Evolutionary conservation across 2,113 vertebrate genomes (phyloP), one percentile per base, ranked within the genome.

Genomic region (Ophthalmotilapia sp.): DNA sequence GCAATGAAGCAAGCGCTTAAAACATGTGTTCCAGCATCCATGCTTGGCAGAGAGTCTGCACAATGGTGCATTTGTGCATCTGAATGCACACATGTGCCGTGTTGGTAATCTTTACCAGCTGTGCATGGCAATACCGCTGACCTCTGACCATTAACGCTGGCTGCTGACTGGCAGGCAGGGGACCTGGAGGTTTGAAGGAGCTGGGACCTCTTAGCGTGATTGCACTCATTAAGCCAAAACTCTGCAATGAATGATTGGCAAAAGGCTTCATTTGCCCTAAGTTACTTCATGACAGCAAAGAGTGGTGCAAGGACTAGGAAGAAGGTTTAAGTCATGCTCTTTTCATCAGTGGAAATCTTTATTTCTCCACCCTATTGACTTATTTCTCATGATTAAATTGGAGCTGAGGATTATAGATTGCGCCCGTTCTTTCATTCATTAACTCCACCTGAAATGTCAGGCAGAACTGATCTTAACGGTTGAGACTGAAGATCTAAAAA

Each of bases 31-130:
- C 82, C 47, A 54, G 89, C 79, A 83, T 53, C 79, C 83, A 58
- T 83, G 86, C 80, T 60, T 33, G 51, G 86, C 40, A 6, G 83
- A 31, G 58, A 26, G 84, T 42, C 77, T 26, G 51, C 73, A 94
- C 92, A 94, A 94, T 93, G 93, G 92, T 17, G 88, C 88, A 31
- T 91, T 93, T 95, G 93, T 94, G 91, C 83, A 85, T 81, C 65
- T 77, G 91, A 91, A 84, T 91, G 88, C 85, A 91, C 89, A 92
- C 89, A 94, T 92, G 93, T 87, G 89, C 73, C 21, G 81, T 88
- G 84, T 86, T 94, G 93, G 90, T 95, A 96, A 96, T 95, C 94
- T 94, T 93, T 96, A 87, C 95, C 94, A 95, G 94, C 94, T 95
- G 95, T 95, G 93, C 60, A 14, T 86, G 86, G 88, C 89, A 86